Evolutionary conservation across 2,797 vertebrate genomes (phyloP).

Genomic region (Brachyalestes nurse): DNA sequence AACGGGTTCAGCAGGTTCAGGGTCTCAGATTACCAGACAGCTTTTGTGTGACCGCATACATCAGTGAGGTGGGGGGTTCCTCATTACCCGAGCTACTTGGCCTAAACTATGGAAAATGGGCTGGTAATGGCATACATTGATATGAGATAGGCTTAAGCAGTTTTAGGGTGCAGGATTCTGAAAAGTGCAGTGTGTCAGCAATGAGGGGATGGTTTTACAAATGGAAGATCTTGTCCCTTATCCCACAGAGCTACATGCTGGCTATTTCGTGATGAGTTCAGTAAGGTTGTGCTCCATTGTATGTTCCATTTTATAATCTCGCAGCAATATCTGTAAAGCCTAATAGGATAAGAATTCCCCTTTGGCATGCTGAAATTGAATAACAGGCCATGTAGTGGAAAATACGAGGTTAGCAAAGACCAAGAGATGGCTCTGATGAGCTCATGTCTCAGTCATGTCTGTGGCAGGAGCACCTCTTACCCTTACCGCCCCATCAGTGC

Average conservation of each 20-base stretch:
- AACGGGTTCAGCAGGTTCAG: slow-evolving; percentile 66
- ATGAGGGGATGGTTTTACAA: background rate
- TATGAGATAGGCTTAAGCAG: slow-evolving; percentile 45
- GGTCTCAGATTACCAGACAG: slow-evolving; percentile 75
- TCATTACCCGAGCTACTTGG: slow-evolving; percentile 51
- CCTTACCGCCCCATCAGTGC: slow-evolving; percentile 53
- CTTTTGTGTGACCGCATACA: slow-evolving; percentile 71
- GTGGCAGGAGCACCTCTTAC: slow-evolving; percentile 56
- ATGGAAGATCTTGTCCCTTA: slow-evolving; percentile 1
- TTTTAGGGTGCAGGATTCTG: slow-evolving; percentile 40
- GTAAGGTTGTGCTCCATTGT: background rate
- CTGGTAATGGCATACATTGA: slow-evolving; percentile 48
- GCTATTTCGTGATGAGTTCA: slow-evolving; percentile 13
- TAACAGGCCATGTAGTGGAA: slow-evolving; percentile 51
- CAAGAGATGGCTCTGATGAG: slow-evolving; percentile 63
- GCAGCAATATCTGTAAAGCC: slow-evolving; percentile 12
- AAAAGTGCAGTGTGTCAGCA: slow-evolving; percentile 32
- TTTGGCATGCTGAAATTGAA: slow-evolving; percentile 30
- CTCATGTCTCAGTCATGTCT: slow-evolving; percentile 70
- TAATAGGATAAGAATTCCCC: slow-evolving; percentile 4
- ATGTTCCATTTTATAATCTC: slow-evolving; percentile 13
- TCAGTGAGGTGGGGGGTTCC: slow-evolving; percentile 61
- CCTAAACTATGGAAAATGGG: slow-evolving; percentile 54
- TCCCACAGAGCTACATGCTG: background rate
- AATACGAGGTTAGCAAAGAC: slow-evolving; percentile 59